Evolutionary conservation across 2,888 invertebrate genomes (phyloP).

Genomic region (Mamestra brassicae): DNA sequence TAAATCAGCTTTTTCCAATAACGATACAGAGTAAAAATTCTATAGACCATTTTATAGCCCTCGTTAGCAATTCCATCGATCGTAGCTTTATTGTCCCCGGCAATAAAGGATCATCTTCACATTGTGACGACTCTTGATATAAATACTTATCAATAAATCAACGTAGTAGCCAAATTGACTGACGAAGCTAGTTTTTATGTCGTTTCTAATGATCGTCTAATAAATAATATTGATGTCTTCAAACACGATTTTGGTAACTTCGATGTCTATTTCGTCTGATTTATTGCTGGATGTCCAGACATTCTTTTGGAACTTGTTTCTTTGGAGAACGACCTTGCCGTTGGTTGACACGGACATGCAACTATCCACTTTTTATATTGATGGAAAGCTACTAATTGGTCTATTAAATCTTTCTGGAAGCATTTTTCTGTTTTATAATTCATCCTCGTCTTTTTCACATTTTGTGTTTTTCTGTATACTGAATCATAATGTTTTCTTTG

Average conservation of each 20-base stretch:
- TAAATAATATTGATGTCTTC: constrained; percentile 57
- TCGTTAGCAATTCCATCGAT: constrained; percentile 24
- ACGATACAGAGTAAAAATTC: neutral
- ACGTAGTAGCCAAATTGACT: constrained; percentile 44
- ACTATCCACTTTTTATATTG: constrained; percentile 26
- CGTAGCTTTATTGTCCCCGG: constrained; percentile 20
- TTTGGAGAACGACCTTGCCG: constrained; percentile 50
- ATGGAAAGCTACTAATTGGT: constrained; percentile 33
- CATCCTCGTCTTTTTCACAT: neutral
- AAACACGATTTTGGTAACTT: constrained; percentile 40
- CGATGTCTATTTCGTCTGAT: constrained; percentile 50
- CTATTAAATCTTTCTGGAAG: neutral
- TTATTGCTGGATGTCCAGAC: constrained; percentile 47
- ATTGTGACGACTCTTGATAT: constrained; percentile 7
- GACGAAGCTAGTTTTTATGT: constrained; percentile 52
- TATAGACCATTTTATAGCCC: constrained; percentile 2
- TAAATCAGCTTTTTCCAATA: neutral
- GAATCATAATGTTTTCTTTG: neutral
- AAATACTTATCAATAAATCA: constrained; percentile 54
- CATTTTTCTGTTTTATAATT: neutral
- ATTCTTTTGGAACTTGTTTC: constrained; percentile 61
- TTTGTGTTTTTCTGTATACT: neutral
- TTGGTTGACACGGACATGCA: constrained; percentile 53
- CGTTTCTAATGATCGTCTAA: constrained; percentile 48
- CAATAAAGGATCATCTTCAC: constrained; percentile 26